Conservation (phyloP, 2,797 vertebrate species). For the Ctenopoma kingsleyae region DNA sequence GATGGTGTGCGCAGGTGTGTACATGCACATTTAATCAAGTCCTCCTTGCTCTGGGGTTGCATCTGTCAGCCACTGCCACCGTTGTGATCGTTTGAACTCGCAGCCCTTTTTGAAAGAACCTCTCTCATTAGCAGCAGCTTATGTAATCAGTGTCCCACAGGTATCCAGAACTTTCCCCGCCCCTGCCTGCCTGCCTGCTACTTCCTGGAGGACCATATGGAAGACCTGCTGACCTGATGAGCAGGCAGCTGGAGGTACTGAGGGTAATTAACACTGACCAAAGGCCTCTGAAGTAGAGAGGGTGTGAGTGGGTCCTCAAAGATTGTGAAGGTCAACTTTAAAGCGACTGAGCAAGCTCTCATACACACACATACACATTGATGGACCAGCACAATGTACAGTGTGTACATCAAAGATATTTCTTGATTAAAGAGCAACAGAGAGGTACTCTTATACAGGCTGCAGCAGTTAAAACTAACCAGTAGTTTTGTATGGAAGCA, state of each 20-base stretch:
- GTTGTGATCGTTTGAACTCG: constrained; percentile 84
- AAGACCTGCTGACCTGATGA: constrained; percentile 79
- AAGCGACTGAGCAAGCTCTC: constrained; percentile 48
- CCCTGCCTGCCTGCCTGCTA: constrained; percentile 66
- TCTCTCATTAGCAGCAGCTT: constrained; percentile 85
- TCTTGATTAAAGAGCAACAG: constrained; percentile 54
- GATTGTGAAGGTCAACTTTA: constrained; percentile 79
- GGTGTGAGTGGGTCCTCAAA: constrained; percentile 72
- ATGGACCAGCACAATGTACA: constrained; percentile 6
- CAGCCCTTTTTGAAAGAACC: constrained; percentile 78
- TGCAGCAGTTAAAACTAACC: constrained; percentile 3
- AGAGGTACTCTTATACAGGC: not conserved
- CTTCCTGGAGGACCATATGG: constrained; percentile 79
- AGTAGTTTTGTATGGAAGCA: constrained; percentile 8
- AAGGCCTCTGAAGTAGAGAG: constrained; percentile 71
- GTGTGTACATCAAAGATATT: constrained; percentile 38
- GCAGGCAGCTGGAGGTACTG: constrained; percentile 77
- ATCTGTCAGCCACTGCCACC: constrained; percentile 82
- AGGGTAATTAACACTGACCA: constrained; percentile 81
- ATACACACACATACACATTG: constrained; percentile 9
- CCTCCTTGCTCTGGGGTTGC: constrained; percentile 75
- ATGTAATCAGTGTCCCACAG: constrained; percentile 86
- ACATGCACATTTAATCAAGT: constrained; percentile 75
- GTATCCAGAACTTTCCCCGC: constrained; percentile 76
- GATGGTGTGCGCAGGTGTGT: constrained; percentile 57